Evolutionary conservation across 2,888 invertebrate species (phyloP), one percentile per base, ranked within the genome.

Genomic region (Hesperia comma): DNA sequence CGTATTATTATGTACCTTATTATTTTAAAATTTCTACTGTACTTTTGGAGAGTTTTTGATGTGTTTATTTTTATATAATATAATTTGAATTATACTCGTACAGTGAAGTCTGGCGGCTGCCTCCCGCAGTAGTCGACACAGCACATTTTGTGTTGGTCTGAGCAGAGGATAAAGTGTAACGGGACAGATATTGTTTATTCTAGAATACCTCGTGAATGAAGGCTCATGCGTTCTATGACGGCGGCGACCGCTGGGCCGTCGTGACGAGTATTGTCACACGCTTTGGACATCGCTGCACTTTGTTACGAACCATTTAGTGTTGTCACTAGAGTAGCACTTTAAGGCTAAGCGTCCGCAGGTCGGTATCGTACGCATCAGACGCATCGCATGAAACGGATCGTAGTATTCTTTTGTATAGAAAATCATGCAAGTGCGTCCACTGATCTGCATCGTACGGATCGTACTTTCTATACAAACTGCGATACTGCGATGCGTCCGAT

Each of bases 61-160:
- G 40, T 8, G 21, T 57, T 63, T 57, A 56, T 56, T 63, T 63
- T 63, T 62, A 17, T 43, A 62, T 32, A 46, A 15, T 32, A 33
- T 55, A 8, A 37, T 8, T 37, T 37, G 37, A 37, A 37, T 8
- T 10, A 12, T 37, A 7, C 37, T 37, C 12, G 37, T 37, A 26
- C 26, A 12, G 37, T 12, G 37, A 17, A 19, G 19, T 37, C 21
- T 12, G 55, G 37, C 53, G 43, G 41, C 55, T 21, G 58, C 41
- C 64, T 49, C 49, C 51, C 53, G 3, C 10, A n/a, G n/a, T 21
- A n/a, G 86, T 83, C 83, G 80, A 80, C 87, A 85, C 83, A 84
- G 88, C 80, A 87, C 88, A 88, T 87, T 89, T 88, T 88, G 87
- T 84, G 77, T 76, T 73, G 72, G 73, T 71, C 58, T 43, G 71